A percentile compares a stretch with the other conserved stretches of the same genome.
phyloP scores from a whole-genome alignment of 2,113 vertebrate genomes.

The Lethenteron reissneri region DNA sequence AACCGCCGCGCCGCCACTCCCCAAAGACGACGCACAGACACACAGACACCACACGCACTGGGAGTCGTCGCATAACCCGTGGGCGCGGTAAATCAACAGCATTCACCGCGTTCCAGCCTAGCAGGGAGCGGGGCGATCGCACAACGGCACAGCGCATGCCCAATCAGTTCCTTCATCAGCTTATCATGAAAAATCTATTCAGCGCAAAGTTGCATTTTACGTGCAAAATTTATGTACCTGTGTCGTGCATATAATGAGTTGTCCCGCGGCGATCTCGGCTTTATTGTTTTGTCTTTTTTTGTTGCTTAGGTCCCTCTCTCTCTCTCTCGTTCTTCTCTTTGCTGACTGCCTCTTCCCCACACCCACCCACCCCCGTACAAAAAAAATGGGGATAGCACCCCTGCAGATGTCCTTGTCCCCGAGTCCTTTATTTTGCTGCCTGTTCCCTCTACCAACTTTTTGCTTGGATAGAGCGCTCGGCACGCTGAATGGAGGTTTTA shows the following conservation, averaged over 20 bases:
- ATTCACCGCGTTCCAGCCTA: too few species aligned
- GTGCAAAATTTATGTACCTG: conserved; percentile 3
- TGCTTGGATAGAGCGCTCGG: conserved; percentile 3
- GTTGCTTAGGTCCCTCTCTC: background rate
- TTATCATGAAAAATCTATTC: conserved; percentile 6
- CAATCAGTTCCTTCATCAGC: conserved; percentile 2
- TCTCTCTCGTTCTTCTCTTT: background rate
- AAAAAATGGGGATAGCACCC: too few species aligned
- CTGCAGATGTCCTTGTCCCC: background rate
- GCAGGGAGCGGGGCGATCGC: too few species aligned
- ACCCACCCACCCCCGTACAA: background rate
- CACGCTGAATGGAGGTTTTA: conserved; percentile 1
- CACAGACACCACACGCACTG: too few species aligned
- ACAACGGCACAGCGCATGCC: too few species aligned
- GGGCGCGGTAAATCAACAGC: too few species aligned
- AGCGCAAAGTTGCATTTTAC: conserved; percentile 2
- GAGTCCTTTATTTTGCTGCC: background rate
- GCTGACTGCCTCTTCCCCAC: background rate
- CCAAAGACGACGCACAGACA: too few species aligned
- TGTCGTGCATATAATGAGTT: background rate
- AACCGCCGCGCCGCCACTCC: too few species aligned
- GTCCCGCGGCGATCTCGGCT: too few species aligned
- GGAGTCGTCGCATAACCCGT: too few species aligned
- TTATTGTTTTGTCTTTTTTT: too few species aligned
- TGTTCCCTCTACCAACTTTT: conserved; percentile 3